Evolutionary conservation across 2,797 vertebrate species (phyloP).

Genomic region (Pitangus sulphuratus): DNA sequence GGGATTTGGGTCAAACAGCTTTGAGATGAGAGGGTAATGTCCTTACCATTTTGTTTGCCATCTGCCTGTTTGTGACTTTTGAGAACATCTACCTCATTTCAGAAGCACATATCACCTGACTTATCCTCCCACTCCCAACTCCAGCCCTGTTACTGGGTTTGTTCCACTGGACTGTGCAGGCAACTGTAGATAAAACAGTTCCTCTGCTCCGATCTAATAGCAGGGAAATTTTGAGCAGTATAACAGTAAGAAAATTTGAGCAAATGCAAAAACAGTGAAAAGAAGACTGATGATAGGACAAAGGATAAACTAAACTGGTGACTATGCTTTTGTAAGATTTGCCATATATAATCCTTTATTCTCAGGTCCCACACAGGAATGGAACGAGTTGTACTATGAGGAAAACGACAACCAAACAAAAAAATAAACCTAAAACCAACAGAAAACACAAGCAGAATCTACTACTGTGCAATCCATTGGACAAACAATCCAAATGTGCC

Average conservation of each 20-base stretch:
- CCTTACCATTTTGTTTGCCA: background rate
- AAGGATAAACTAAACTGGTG: background rate
- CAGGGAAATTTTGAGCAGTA: background rate
- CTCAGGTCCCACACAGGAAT: background rate
- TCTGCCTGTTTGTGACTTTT: background rate
- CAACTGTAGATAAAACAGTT: background rate
- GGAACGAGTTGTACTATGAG: background rate
- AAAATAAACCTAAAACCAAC: background rate
- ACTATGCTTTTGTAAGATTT: background rate
- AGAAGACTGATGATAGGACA: background rate
- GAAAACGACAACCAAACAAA: background rate
- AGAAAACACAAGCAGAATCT: background rate
- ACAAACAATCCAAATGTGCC: background rate
- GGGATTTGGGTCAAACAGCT: background rate
- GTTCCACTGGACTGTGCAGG: background rate
- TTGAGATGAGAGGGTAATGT: background rate
- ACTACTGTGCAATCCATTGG: background rate
- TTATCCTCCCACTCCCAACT: background rate
- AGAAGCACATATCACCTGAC: background rate
- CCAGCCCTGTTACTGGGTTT: background rate
- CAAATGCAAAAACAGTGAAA: background rate
- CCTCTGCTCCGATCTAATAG: background rate
- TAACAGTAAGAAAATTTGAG: background rate
- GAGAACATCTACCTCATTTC: background rate
- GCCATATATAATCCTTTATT: background rate